Conservation (phyloP, 2,797 vertebrate genomes). For the Mus spretus region DNA sequence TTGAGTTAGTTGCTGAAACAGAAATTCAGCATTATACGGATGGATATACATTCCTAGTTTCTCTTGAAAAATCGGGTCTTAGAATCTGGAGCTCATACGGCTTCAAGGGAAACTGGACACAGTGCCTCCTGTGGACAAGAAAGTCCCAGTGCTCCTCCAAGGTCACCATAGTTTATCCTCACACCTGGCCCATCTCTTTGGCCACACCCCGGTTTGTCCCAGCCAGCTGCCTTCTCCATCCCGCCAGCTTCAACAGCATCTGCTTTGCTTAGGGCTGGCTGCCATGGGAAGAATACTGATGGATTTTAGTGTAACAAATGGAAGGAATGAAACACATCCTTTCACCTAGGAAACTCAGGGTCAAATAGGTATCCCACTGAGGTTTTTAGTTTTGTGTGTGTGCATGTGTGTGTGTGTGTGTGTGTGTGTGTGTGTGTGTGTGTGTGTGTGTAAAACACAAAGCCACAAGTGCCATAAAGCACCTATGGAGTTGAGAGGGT, state of each 20-base stretch:
- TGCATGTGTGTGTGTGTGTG: not conserved
- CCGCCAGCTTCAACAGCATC: not conserved
- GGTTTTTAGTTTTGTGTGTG: not conserved
- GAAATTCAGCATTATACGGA: constrained; percentile 10
- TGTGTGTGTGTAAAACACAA: not conserved
- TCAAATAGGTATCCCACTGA: not conserved
- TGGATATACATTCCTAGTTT: not conserved
- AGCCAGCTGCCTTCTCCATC: not conserved
- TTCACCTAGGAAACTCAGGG: not conserved
- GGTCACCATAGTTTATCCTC: not conserved
- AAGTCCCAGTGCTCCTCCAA: not conserved
- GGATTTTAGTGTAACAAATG: constrained; percentile 15
- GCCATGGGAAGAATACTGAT: not conserved
- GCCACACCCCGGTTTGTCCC: not conserved
- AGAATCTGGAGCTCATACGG: not conserved
- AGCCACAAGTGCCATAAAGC: too few species aligned
- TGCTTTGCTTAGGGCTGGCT: constrained; percentile 6
- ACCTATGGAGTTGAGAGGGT: too few species aligned
- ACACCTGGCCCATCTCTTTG: not conserved
- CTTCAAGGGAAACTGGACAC: not conserved
- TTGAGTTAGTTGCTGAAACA: not conserved
- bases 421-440: not conserved
- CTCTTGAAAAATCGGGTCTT: constrained; percentile 17
- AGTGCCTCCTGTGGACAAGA: not conserved
- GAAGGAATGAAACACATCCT: not conserved